Conservation (phyloP, 1,140 invertebrate genomes). For the Nilaparvata lugens region DNA sequence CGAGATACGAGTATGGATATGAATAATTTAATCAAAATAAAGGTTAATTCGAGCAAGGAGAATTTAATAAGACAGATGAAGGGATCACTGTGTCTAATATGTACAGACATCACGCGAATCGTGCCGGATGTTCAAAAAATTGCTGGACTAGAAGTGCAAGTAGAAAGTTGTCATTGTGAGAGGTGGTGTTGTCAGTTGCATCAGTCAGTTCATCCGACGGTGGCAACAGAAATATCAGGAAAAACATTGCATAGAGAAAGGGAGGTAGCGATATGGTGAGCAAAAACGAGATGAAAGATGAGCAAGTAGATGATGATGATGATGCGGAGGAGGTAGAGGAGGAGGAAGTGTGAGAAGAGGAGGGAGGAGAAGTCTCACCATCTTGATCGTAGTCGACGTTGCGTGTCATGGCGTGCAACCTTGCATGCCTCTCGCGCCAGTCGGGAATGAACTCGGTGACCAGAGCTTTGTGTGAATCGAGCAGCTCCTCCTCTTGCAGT, state of each 20-base stretch:
- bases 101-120: no score
- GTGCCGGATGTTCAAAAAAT: no score
- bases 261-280: background rate
- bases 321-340: background rate
- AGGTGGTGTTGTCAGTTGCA: no score
- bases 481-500: slow-evolving; percentile 84
- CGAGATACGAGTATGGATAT: no score
- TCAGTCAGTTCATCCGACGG: background rate
- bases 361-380: slow-evolving; percentile 46
- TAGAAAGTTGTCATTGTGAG: no score
- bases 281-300: slow-evolving; percentile 8
- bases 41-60: no score
- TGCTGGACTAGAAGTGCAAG: no score
- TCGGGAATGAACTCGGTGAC: slow-evolving; percentile 57
- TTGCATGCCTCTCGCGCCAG: slow-evolving; percentile 57
- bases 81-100: no score
- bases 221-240: background rate
- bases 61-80: no score
- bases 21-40: no score
- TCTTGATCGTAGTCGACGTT: slow-evolving; percentile 97
- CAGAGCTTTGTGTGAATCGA: slow-evolving; percentile 84
- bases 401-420: slow-evolving; percentile 70
- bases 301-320: no score
- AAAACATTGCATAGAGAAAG: background rate
- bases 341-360: background rate